phyloP scores from a whole-genome alignment of 2,797 vertebrate species.

The Dicrostonyx torquatus region DNA sequence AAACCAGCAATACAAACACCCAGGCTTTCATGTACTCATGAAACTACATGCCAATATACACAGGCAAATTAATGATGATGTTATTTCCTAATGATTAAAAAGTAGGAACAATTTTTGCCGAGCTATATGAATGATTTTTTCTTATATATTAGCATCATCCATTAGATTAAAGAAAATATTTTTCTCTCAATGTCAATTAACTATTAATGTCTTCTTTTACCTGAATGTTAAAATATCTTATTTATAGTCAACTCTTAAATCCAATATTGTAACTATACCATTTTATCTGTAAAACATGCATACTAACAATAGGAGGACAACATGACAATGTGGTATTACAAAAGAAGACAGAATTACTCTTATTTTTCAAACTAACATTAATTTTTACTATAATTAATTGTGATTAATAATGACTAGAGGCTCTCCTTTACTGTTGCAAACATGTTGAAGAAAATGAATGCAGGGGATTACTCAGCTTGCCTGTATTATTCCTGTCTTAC shows the following conservation, averaged over 20 bases:
- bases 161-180: neutral
- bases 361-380: constrained; percentile 20
- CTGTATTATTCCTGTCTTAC: neutral
- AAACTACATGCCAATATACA: neutral
- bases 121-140: constrained; percentile 24
- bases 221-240: neutral
- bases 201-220: neutral
- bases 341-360: neutral
- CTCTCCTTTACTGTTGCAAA: neutral
- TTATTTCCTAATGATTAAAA: constrained; percentile 28
- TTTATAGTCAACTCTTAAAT: constrained; percentile 6
- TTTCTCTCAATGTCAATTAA: constrained; percentile 9
- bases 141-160: neutral
- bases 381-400: constrained; percentile 8
- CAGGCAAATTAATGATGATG: neutral
- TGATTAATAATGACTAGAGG: neutral
- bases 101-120: neutral
- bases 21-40: neutral
- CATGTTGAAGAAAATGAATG: constrained; percentile 48
- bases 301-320: neutral
- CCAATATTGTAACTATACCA: neutral
- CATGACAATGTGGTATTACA: constrained; percentile 12
- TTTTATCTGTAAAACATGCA: constrained; percentile 15
- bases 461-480: neutral
- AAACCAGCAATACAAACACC: neutral